phyloP scores from a whole-genome alignment of 1,140 invertebrate genomes.

The Aporrectodea caliginosa region DNA sequence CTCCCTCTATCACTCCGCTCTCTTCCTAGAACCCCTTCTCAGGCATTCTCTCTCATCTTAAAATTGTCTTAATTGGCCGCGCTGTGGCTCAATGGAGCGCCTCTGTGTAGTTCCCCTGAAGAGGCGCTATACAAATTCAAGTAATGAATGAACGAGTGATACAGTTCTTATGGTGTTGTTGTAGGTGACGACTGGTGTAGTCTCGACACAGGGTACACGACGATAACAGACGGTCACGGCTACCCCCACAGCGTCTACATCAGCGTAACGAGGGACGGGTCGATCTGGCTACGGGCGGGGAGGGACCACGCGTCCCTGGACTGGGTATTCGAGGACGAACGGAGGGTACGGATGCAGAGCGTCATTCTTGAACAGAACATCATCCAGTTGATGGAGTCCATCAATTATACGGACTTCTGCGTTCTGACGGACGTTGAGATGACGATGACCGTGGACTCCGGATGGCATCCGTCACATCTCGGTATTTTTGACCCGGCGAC shows the following conservation, averaged over 20 bases:
- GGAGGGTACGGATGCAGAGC: background rate
- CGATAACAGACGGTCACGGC: constrained; percentile 24
- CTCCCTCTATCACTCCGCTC: no score
- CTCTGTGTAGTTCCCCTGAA: no score
- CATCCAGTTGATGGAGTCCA: constrained; percentile 11
- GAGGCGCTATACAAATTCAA: no score
- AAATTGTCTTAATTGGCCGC: no score
- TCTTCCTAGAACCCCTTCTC: no score
- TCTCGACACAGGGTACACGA: constrained; percentile 28
- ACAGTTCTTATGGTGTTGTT: no score
- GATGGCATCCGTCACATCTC: constrained; percentile 27
- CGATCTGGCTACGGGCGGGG: constrained; percentile 26
- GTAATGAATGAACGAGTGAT: no score
- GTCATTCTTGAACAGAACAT: background rate
- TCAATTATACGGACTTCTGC: constrained; percentile 29
- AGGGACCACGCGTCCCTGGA: constrained; percentile 19
- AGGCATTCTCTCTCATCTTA: no score
- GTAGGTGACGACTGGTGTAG: constrained; percentile 27
- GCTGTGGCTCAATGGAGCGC: no score
- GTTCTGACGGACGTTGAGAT: constrained; percentile 26
- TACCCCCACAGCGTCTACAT: constrained; percentile 23
- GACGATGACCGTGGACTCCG: constrained; percentile 7
- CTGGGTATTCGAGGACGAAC: constrained; percentile 25
- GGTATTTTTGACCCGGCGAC: constrained; percentile 7
- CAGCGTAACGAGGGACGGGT: constrained; percentile 21